These are phyloP conservation scores for Phalera bucephala DNA, from an alignment of 2,888 invertebrate species.

Conservation along the genomic window DNA sequence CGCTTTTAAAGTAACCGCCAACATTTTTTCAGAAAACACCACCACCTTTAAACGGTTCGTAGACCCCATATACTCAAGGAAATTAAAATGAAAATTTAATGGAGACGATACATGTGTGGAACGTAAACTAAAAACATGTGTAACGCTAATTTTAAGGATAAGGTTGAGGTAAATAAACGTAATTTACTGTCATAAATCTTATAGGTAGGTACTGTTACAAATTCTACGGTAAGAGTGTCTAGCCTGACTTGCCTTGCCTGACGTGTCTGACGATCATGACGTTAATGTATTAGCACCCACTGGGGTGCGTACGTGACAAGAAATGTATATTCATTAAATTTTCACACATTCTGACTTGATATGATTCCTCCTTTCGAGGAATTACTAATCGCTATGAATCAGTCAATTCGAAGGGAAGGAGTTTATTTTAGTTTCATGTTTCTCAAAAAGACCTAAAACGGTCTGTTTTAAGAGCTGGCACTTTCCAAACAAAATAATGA, in stretches of 20 bases:
- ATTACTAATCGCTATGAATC: constrained; percentile 6
- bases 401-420: too few species aligned
- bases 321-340: constrained; percentile 29
- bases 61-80: constrained; percentile 4
- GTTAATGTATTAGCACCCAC: constrained; percentile 25
- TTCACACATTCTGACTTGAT: constrained; percentile 25
- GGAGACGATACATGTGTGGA: too few species aligned
- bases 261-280: constrained; percentile 14
- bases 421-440: too few species aligned
- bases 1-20: constrained; percentile 20
- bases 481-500: too few species aligned
- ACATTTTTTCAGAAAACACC: constrained; percentile 11
- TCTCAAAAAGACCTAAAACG: too few species aligned
- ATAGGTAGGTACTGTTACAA: not conserved
- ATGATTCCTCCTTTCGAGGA: constrained; percentile 6
- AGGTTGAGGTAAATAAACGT: too few species aligned
- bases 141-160: too few species aligned
- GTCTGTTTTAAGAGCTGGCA: too few species aligned
- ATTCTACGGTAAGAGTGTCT: not conserved
- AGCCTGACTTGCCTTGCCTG: not conserved
- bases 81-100: not conserved
- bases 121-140: too few species aligned
- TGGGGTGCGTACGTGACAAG: constrained; percentile 34
- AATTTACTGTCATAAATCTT: not conserved
- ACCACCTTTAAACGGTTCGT: constrained; percentile 11